Base-by-base conservation (phyloP, 2,113 vertebrate species). In the Misgurnus anguillicaudatus region DNA sequence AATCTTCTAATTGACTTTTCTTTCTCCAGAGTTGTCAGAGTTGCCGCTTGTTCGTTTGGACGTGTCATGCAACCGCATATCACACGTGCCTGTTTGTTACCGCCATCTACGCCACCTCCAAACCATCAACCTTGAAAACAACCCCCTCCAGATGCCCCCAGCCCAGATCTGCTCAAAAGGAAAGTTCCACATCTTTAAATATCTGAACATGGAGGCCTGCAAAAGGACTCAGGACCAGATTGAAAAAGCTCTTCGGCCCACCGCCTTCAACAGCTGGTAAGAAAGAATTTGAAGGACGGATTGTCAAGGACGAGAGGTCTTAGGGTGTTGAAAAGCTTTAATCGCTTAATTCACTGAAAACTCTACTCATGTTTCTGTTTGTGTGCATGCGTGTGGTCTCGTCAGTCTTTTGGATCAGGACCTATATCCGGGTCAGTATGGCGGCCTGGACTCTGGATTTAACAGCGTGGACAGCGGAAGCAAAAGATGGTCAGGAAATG, bases 401-500 rank as follows among this genome's bases (percentile, higher is more conserved):
- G 81, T 0, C 83, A 97, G 96, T 84, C 92, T 96, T 17, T 93
- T 94, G 0, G 95, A 97, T 61, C 93, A 93, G 78, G 92, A 96
- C 60, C 92, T 97, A 84, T 94, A 93, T 5, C 82, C 90, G 0
- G 88, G 88, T 55, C 94, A 92, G n/a, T 93, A 94, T 21, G 92
- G 95, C 1, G 95, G 94, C 1, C 89, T 96, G 61, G 96, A 97
- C 83, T 96, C 95, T 0, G 96, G 96, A 16, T 97, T 97, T 85
- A 95, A 96, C 88, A 97, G 96, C 0, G 96, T 97, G 6, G 96
- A 96, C 90, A 97, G 96, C 0, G 96, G 95, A 81, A 97, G 94
- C 89, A 97, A 97, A 69, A 86, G 96, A 55, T 97, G 96, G 96
- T 97, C 96, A 19, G 95, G 95, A 62, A 97, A 97, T 21, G 96